Percentiles rank a stretch among this genome's conserved stretches.
Conservation (phyloP, 1,140 invertebrate genomes). For the Hyles euphorbiae region DNA sequence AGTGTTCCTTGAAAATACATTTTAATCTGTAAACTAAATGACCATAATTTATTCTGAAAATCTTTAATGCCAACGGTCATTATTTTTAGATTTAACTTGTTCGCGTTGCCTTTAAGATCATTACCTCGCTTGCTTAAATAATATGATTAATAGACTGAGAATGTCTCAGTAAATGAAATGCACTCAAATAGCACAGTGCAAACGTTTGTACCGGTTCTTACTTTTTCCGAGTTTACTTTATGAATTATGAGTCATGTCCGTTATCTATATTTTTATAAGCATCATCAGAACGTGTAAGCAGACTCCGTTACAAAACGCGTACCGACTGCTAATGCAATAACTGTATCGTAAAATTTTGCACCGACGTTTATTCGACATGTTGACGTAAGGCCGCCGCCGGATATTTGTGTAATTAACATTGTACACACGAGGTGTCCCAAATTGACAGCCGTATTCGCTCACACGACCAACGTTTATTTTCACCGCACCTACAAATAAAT, state of each 20-base stretch:
- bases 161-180: no score
- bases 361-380: slow-evolving; percentile 12
- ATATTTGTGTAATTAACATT: slow-evolving; percentile 12
- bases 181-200: no score
- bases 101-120: no score
- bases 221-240: no score
- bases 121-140: no score
- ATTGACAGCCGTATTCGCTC: not conserved
- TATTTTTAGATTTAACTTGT: no score
- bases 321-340: slow-evolving; percentile 13
- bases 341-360: slow-evolving; percentile 7
- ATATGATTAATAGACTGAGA: no score
- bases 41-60: no score
- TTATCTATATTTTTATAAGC: slow-evolving; percentile 8
- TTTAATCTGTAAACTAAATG: no score
- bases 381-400: not conserved
- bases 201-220: no score
- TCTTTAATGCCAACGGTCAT: no score
- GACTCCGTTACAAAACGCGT: slow-evolving; percentile 10
- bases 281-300: slow-evolving; percentile 9
- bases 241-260: not conserved
- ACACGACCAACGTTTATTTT: slow-evolving; percentile 18
- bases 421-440: slow-evolving; percentile 7
- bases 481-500: slow-evolving; percentile 27
- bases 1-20: no score